phyloP scores from a whole-genome alignment of 2,113 vertebrate genomes.

The Tragelaphus scriptus region DNA sequence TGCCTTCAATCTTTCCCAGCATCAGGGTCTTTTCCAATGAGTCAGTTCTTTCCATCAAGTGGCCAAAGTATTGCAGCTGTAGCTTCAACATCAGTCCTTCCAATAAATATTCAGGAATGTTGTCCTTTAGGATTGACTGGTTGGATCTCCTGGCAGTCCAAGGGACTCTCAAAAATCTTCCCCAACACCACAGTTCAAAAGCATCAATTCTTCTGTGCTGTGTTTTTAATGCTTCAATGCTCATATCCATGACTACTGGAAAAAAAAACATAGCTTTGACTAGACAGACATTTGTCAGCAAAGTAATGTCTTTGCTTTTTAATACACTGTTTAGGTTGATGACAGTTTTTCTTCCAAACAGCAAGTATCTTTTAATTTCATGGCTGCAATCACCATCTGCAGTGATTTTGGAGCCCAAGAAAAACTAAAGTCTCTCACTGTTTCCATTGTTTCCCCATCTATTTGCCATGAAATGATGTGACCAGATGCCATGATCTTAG shows the following conservation, averaged over 20 bases:
- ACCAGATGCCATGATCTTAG: not conserved
- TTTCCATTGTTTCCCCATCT: not conserved
- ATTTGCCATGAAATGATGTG: accelerated
- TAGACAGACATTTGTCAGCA: not conserved
- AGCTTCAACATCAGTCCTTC: not conserved
- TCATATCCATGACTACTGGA: not conserved
- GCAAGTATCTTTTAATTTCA: not conserved
- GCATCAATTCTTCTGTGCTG: not conserved
- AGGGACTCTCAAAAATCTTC: not conserved
- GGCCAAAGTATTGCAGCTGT: not conserved
- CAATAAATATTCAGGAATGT: not conserved
- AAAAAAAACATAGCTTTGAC: not conserved
- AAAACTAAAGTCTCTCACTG: not conserved
- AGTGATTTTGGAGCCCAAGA: not conserved
- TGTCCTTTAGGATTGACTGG: not conserved
- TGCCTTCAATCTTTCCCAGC: not conserved
- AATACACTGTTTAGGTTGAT: not conserved
- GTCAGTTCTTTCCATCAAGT: not conserved
- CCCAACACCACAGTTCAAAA: not conserved
- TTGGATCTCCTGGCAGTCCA: not conserved
- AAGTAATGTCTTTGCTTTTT: not conserved
- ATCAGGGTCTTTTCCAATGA: not conserved
- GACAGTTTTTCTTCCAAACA: not conserved
- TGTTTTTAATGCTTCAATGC: not conserved
- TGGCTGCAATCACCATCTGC: not conserved